Evolutionary conservation across 2,797 vertebrate species (phyloP), one percentile per base, ranked within the genome.

Genomic region (Malurus splendens): DNA sequence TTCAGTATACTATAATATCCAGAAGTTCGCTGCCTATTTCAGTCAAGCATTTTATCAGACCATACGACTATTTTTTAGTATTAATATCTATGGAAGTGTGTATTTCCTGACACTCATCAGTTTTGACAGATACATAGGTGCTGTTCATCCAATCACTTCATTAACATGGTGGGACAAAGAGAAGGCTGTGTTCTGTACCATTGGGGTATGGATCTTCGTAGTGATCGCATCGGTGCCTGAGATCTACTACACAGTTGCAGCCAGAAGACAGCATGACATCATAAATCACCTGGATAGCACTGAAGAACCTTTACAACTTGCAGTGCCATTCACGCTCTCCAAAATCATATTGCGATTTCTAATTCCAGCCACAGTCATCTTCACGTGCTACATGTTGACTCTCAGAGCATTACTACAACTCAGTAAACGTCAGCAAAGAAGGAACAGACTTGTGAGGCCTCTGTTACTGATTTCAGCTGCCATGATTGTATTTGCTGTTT

Each of bases 91-190:
- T 1, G 97, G 98, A 75, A 98, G 97, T 75, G 96, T 98, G 76
- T 94, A 97, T 82, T 98, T 98, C 92, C 95, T 98, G 78, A 97
- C 96, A 9, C 94, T 98, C 18, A 97, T 98, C 93, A 98, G 97
- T 62, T 98, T 98, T 41, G 97, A 98, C 87, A 97, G 98, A 56
- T 98, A 97, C 1, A 30, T 97, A 47, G 96, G 97, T 18, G 97
- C 97, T 8, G 97, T 97, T 50, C 97, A 98, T 77, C 97, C 98
- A 4, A 95, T 98, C 86, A 94, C 94, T 66, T 98, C 98, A 7
- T 83, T 97, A 50, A 95, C 82, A 7, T 98, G 98, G 97, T 98
- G 97, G 97, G 82, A 96, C n/a, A 97, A 95, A 79, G 85, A 90
- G 38, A 98, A 97, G 88, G 98, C 97, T 33, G 73, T 91, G 74